Base-by-base conservation (phyloP, 2,113 vertebrate species). In the Hucho hucho region DNA sequence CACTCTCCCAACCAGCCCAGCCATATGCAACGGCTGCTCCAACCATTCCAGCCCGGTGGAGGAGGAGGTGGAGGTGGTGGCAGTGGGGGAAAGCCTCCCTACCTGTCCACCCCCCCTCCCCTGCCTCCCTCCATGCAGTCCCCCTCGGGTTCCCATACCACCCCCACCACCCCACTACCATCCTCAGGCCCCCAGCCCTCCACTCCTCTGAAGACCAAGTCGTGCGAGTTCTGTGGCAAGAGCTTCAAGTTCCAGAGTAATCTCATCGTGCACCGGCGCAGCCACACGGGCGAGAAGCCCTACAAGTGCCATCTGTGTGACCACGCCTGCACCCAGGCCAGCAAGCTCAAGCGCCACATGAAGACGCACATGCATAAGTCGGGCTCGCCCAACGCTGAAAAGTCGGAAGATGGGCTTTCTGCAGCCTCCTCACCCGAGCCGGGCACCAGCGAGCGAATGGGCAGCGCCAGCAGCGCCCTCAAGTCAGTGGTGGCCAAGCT, bases 221-320 rank as follows among this genome's bases (percentile, higher is more conserved):
- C 97, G 24, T 99, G 98, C 49, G 97, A 99, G 90, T 99, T 99
- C 93, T 99, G 98, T 13, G 98, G 98, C 81, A 99, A 99, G 91
- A 94, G 96, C 76, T 99, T 99, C 93, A 99, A 99, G 91, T 99
- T 99, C 89, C 98, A 99, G 94, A 99, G 98, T 93, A 99, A 99
- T 93, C 92, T 99, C 86, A 97, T 99, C 70, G 98, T 99, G 73
- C 98, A 99, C 87, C 94, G 98, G 80, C 95, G 98, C 84, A 99
- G 98, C 92, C 98, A 99, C 95, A 99, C 98, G 0, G 98, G 98
- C 79, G 98, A 99, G 91, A 99, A 99, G 92, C 98, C 98, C 81
- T 98, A 99, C 90, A 99, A 99, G 86, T 99, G 98, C 90, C 97
- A 96, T 93, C 93, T 99, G 79, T 99, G 98, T n/a, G 98, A 99